These are phyloP conservation scores for Cephus cinctus DNA, from an alignment of 1,140 invertebrate species.

Conservation along the genomic window DNA sequence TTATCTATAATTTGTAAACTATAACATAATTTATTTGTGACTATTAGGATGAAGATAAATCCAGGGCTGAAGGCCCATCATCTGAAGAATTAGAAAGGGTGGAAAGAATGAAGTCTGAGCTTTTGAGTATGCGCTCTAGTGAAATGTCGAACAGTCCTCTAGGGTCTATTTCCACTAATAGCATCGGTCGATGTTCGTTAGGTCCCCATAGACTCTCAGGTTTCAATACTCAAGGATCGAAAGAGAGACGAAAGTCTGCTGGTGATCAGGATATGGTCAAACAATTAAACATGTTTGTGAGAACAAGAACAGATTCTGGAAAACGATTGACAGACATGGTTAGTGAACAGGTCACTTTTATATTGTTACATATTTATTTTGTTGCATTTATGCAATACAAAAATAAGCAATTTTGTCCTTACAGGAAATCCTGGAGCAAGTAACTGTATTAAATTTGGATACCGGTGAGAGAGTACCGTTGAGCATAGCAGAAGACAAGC, in stretches of 20 bases:
- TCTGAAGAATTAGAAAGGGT: conserved; percentile 62
- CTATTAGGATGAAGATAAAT: conserved; percentile 65
- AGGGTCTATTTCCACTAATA: conserved; percentile 57
- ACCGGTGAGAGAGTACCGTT: conserved; percentile 88
- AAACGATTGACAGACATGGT: conserved; percentile 80
- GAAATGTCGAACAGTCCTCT: conserved; percentile 50
- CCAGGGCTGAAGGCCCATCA: conserved; percentile 64
- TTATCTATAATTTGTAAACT: background rate
- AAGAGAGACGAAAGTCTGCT: conserved; percentile 69
- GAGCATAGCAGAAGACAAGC: conserved; percentile 85
- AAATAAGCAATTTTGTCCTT: conserved; percentile 20
- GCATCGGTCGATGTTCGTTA: conserved; percentile 62
- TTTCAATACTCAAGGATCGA: conserved; percentile 50
- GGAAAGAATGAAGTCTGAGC: conserved; percentile 59
- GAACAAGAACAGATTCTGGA: conserved; percentile 81
- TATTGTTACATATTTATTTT: background rate
- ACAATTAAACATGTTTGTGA: conserved; percentile 73
- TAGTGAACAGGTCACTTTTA: conserved; percentile 10
- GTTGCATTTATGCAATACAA: background rate
- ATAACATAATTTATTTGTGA: conserved; percentile 1
- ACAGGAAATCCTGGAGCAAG: conserved; percentile 87
- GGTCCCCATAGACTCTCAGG: conserved; percentile 55
- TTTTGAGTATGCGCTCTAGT: conserved; percentile 47
- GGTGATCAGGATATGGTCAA: conserved; percentile 71
- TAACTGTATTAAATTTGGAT: conserved; percentile 90